These are phyloP conservation scores for Pomacea canaliculata DNA, from an alignment of 2,888 invertebrate genomes.

Conservation along the genomic window DNA sequence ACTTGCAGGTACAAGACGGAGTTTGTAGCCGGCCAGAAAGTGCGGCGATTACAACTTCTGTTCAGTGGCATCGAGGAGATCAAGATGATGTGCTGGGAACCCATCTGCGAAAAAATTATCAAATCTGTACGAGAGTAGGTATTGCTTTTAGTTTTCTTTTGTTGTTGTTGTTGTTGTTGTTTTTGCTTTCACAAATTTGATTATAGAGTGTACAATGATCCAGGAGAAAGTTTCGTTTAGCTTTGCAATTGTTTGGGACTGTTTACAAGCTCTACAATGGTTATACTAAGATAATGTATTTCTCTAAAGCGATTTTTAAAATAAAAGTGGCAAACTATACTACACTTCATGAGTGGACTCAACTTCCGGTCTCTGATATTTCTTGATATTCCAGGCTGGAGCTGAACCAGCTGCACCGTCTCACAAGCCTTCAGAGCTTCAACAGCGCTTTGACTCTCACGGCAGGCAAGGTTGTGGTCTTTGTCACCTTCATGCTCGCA, in stretches of 20 bases:
- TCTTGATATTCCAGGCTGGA: conserved; percentile 29
- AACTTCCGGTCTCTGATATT: too few relatives aligned
- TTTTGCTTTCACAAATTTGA: too few relatives aligned
- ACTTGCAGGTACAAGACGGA: conserved; percentile 39
- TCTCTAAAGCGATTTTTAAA: too few relatives aligned
- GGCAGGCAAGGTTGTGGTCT: conserved; percentile 50
- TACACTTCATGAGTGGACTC: too few relatives aligned
- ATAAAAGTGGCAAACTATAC: too few relatives aligned
- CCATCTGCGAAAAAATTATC: conserved; percentile 41
- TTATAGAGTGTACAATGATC: too few relatives aligned
- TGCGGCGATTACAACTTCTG: conserved; percentile 41
- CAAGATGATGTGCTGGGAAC: conserved; percentile 48
- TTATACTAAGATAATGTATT: too few relatives aligned
- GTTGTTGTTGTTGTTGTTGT: too few relatives aligned
- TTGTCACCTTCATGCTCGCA: conserved; percentile 44
- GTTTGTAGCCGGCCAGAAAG: conserved; percentile 33
- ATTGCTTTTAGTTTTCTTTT: neutral
- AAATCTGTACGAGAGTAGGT: conserved; percentile 43
- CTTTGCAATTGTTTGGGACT: too few relatives aligned
- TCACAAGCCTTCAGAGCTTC: conserved; percentile 40
- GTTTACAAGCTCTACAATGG: too few relatives aligned
- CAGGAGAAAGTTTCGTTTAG: too few relatives aligned
- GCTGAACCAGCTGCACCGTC: conserved; percentile 33
- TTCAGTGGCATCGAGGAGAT: conserved; percentile 44
- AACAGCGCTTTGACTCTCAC: conserved; percentile 47